These are phyloP conservation scores for Tethea ocularis DNA, from an alignment of 2,888 invertebrate species.

Conservation along the genomic window DNA sequence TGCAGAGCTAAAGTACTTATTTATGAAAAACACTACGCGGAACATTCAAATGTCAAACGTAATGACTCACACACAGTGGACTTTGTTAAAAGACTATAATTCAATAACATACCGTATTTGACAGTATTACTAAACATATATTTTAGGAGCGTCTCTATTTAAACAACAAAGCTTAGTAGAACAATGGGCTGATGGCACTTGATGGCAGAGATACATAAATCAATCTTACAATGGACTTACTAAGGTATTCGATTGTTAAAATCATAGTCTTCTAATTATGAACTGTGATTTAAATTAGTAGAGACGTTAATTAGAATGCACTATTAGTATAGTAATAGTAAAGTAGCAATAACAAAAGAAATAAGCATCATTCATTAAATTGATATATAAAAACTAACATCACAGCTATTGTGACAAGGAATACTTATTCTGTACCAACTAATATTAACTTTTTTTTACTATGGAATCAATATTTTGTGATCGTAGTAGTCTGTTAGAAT, in stretches of 20 bases:
- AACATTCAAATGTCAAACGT: background rate
- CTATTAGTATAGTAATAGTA: background rate
- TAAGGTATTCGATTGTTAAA: background rate
- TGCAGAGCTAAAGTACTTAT: background rate
- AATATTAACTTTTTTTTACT: background rate
- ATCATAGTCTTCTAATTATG: background rate
- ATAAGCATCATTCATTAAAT: no score
- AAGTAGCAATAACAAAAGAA: no score
- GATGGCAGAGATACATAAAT: constrained; percentile 32
- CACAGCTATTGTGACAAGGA: background rate
- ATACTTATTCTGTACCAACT: background rate
- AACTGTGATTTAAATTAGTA: background rate
- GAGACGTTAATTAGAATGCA: background rate
- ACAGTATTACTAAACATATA: background rate
- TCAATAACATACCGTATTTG: constrained; percentile 7
- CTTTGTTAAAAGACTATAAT: background rate
- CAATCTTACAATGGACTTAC: constrained; percentile 28
- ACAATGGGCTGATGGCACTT: constrained; percentile 8
- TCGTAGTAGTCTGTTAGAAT: background rate
- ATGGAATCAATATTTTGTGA: background rate
- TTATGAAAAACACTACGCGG: background rate
- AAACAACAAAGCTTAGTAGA: constrained; percentile 6
- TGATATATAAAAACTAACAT: background rate
- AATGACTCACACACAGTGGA: background rate
- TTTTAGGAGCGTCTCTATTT: background rate